Evolutionary conservation across 2,888 invertebrate species (phyloP).

Genomic region (Lingula anatina): DNA sequence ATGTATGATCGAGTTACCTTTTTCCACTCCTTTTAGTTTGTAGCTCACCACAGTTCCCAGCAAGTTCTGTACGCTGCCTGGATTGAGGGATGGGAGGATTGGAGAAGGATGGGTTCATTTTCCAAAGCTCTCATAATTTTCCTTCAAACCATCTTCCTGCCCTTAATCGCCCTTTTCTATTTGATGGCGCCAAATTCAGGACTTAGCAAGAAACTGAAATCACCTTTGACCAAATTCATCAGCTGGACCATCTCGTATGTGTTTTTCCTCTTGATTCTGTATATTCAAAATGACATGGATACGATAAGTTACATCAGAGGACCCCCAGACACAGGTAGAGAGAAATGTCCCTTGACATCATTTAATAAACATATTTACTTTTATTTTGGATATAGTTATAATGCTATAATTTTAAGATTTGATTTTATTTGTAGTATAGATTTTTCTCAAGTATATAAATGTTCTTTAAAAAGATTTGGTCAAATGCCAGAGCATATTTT

Average conservation of each 20-base stretch:
- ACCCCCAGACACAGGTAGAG: constrained; percentile 17
- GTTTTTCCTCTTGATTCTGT: constrained; percentile 61
- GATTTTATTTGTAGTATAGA: no score
- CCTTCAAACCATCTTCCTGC: constrained; percentile 52
- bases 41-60: neutral
- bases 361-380: constrained; percentile 39
- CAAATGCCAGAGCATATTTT: no score
- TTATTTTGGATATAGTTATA: no score
- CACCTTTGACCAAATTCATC: constrained; percentile 65
- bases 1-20: no score
- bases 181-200: constrained; percentile 10
- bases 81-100: constrained; percentile 59
- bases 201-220: constrained; percentile 20
- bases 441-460: no score
- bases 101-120: constrained; percentile 52
- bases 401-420: neutral
- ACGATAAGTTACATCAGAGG: constrained; percentile 9
- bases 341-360: constrained; percentile 70
- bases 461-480: neutral
- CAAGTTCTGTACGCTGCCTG: constrained; percentile 60
- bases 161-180: constrained; percentile 49
- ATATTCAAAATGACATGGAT: constrained; percentile 54
- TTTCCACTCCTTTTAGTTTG: no score
- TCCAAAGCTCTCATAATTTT: constrained; percentile 47
- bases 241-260: constrained; percentile 61